phyloP scores from a whole-genome alignment of 2,888 invertebrate genomes.

The Drosophila histrio region DNA sequence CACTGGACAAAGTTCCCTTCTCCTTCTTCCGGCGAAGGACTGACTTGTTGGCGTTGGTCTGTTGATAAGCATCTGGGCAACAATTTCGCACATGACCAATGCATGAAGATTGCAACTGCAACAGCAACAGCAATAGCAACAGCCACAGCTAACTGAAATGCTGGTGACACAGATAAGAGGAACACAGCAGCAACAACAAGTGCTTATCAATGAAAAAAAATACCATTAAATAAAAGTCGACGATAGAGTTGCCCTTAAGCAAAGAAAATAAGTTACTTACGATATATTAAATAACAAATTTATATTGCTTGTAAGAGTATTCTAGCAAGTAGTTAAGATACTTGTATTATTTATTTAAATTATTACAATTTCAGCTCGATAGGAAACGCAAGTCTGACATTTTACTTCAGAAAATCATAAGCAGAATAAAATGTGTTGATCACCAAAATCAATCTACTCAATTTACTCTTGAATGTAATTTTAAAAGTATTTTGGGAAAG shows the following conservation, averaged over 20 bases:
- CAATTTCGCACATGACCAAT: slow-evolving; percentile 79
- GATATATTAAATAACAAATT: no score
- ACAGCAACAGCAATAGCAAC: slow-evolving; percentile 10
- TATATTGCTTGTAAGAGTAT: no score
- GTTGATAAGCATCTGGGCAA: slow-evolving; percentile 79
- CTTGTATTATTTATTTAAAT: not conserved
- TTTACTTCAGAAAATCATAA: no score
- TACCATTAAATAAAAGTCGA: slow-evolving; percentile 19
- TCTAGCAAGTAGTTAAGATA: no score
- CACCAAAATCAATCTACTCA: no score
- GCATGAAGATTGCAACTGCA: slow-evolving; percentile 62
- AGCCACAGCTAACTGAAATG: slow-evolving; percentile 70
- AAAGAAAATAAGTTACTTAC: no score
- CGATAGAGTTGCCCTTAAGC: not conserved
- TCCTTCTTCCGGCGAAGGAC: slow-evolving; percentile 9
- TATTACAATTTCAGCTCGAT: not conserved
- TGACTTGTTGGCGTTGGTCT: slow-evolving; percentile 43
- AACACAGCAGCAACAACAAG: slow-evolving; percentile 8
- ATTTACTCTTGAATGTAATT: not conserved
- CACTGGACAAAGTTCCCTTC: slow-evolving; percentile 12
- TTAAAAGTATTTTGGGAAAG: no score
- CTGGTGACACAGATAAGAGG: slow-evolving; percentile 62
- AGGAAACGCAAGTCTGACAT: no score
- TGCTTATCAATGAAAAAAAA: slow-evolving; percentile 1
- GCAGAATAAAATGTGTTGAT: no score